Base-by-base conservation (phyloP, 2,888 invertebrate species). In the Ditylenchus weischeri region DNA sequence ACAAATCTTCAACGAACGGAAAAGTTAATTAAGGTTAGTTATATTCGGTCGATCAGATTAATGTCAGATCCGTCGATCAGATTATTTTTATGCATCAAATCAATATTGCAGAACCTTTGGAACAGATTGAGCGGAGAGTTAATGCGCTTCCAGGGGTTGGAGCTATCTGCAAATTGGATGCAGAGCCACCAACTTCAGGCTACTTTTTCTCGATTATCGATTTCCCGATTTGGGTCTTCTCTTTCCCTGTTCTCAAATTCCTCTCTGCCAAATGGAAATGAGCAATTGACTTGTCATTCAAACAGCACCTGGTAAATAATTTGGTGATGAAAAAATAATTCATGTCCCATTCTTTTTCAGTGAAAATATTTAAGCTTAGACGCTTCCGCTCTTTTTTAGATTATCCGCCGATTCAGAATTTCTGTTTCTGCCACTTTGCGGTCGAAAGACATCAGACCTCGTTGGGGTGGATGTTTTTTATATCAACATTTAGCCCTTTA, bases 1-100 rank as follows among this genome's bases (percentile, higher is more conserved):
- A 19, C 59, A 59, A 59, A 59, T 59, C 19, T 59, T 38, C 19
- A 35, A 7, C 21, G 59, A 29, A 59, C 59, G 59, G 59, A 59
- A 29, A 59, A 59, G 36, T 43, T 59, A 59, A 2, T 59, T 11
- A 59, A 59, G 59, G 59, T 10, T 1, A 19, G 21, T 59, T 59
- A 2, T 19, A 59, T 10, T 36, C 4, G 21, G 21, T 35, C 38
- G 8, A 59, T 15, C 3, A 3, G 7, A 7, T 15, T 43, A 29
- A 59, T 35, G 2, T 59, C n/a, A n/a, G n/a, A n/a, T n/a, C n/a
- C n/a, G 21, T 35, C 38, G 8, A 59, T 15, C 3, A 3, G 7
- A 7, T 15, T 43, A 29, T n/a, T n/a, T n/a, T n/a, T n/a, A 59
- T 35, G 2, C n/a, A n/a, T 59, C 7, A 29, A 59, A 10, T 59